Evolutionary conservation across 2,888 invertebrate species (phyloP).

Genomic region (Beris chalybata): DNA sequence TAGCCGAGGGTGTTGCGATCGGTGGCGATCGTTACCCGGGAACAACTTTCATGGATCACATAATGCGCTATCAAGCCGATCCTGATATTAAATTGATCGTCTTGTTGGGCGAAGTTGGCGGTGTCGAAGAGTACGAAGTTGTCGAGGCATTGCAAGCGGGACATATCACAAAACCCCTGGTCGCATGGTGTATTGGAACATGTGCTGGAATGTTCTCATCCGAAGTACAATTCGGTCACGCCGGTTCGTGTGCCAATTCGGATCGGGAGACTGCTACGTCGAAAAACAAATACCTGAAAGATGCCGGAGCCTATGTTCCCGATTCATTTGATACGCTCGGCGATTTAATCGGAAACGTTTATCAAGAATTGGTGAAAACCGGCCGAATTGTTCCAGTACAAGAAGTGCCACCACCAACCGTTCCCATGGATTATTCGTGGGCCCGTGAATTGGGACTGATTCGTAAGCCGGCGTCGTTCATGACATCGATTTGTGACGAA

Average conservation of each 20-base stretch:
- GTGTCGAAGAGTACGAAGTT: slow-evolving; percentile 96
- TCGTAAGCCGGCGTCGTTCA: slow-evolving; percentile 97
- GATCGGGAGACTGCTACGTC: slow-evolving; percentile 89
- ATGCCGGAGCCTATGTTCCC: slow-evolving; percentile 89
- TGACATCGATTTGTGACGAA: slow-evolving; percentile 99
- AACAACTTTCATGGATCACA: slow-evolving; percentile 97
- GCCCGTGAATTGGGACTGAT: slow-evolving; percentile 95
- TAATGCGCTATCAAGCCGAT: slow-evolving; percentile 80
- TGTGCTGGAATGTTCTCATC: slow-evolving; percentile 85
- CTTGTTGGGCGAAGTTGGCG: slow-evolving; percentile 97
- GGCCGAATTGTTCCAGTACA: slow-evolving; percentile 85
- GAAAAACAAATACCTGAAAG: slow-evolving; percentile 83
- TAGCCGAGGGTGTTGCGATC: slow-evolving; percentile 97
- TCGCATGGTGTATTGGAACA: slow-evolving; percentile 99
- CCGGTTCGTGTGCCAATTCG: slow-evolving; percentile 96
- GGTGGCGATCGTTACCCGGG: slow-evolving; percentile 98
- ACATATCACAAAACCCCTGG: slow-evolving; percentile 86
- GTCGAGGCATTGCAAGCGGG: slow-evolving; percentile 81
- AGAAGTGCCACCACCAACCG: slow-evolving; percentile 96
- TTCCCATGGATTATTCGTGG: slow-evolving; percentile 99
- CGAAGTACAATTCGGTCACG: slow-evolving; percentile 98
- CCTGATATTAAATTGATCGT: slow-evolving; percentile 92
- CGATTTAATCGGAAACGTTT: slow-evolving; percentile 75
- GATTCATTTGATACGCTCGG: slow-evolving; percentile 89
- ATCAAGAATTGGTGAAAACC: slow-evolving; percentile 72